These are phyloP conservation scores for Catharus ustulatus DNA, from an alignment of 2,797 vertebrate species.

Conservation along the genomic window DNA sequence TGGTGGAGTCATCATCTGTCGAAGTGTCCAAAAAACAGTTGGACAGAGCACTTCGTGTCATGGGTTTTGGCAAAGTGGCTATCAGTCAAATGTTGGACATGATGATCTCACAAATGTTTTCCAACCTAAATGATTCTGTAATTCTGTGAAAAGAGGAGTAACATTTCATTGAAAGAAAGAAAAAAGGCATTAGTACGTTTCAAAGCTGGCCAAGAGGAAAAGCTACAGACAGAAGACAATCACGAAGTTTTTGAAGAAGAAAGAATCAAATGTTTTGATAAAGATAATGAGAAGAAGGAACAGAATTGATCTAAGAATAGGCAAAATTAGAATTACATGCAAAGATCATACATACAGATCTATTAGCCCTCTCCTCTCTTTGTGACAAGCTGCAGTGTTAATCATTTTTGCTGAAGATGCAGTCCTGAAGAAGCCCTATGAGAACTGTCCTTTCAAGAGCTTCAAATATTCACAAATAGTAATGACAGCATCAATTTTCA, in stretches of 20 bases:
- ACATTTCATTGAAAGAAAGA: neutral
- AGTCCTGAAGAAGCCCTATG: neutral
- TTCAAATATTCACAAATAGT: neutral
- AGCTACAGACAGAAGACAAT: neutral
- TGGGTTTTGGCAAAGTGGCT: neutral
- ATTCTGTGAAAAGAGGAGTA: neutral
- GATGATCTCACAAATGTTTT: neutral
- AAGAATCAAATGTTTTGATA: neutral
- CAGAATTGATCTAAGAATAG: neutral
- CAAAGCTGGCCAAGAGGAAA: neutral
- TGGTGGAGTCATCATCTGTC: neutral
- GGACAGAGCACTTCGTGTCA: neutral
- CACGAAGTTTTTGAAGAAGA: neutral
- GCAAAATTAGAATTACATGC: neutral
- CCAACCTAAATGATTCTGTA: neutral
- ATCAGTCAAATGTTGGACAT: neutral
- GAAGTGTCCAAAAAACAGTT: neutral
- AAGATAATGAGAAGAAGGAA: neutral
- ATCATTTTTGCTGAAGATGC: neutral
- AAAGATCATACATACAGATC: neutral
- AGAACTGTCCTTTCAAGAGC: neutral
- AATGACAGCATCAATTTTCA: neutral
- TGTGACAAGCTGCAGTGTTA: neutral
- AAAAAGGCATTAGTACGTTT: neutral
- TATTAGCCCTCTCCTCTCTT: neutral